Percentiles rank a stretch among this genome's conserved stretches.
phyloP scores from a whole-genome alignment of 2,113 vertebrate species.

The Nesospiza acunhae region DNA sequence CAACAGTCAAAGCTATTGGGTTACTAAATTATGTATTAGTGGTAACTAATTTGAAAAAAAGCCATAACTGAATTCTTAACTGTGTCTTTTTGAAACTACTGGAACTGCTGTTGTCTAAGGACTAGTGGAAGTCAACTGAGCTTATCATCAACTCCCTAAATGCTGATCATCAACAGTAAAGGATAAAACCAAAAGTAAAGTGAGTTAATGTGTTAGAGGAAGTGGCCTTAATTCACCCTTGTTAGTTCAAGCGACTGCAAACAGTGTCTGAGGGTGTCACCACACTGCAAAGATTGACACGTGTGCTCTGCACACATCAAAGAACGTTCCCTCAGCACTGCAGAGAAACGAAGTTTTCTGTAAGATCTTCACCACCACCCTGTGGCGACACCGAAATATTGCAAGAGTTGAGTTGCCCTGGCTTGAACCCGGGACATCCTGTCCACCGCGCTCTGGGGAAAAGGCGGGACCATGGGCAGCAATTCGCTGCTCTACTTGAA shows the following conservation, averaged over 20 bases:
- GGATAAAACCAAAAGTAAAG: neutral
- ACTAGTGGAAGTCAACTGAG: neutral
- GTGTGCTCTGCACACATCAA: neutral
- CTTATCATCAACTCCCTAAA: neutral
- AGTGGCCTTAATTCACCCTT: neutral
- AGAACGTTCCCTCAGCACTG: rapidly evolving
- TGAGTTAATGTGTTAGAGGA: slow-evolving; percentile 1
- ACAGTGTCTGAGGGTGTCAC: neutral
- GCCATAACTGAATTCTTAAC: neutral
- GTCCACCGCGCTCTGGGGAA: neutral
- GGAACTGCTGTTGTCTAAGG: neutral
- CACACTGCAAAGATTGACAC: neutral
- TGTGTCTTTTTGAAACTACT: neutral
- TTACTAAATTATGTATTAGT: neutral
- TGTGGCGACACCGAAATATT: neutral
- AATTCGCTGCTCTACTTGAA: neutral
- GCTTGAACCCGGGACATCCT: neutral
- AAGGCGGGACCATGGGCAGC: neutral
- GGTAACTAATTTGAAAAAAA: neutral
- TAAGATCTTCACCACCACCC: neutral
- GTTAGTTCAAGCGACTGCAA: neutral
- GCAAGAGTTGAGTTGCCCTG: neutral
- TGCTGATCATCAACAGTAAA: neutral
- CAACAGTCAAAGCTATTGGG: neutral
- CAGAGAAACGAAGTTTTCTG: neutral